Evolutionary conservation across 1,140 invertebrate species (phyloP).

Genomic region (Drosophila saltans): DNA sequence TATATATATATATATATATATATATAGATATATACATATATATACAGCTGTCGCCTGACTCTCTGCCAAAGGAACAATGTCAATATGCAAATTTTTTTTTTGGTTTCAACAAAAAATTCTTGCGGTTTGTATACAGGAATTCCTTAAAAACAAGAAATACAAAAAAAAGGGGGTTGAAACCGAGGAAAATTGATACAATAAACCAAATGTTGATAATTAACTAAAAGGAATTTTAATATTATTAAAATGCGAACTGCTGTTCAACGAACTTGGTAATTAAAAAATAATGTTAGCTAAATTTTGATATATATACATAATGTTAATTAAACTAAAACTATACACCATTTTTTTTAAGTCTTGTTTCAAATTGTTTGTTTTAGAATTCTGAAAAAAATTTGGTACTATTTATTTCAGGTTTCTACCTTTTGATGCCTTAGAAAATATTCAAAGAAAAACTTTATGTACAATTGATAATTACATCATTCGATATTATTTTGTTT

Average conservation of each 20-base stretch:
- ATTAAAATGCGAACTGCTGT: neutral
- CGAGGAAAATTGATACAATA: neutral
- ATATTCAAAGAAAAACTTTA: too few relatives aligned
- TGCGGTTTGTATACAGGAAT: constrained; percentile 15
- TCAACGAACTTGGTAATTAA: too few relatives aligned
- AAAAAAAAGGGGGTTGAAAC: neutral
- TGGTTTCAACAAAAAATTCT: constrained; percentile 27
- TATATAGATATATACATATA: constrained; percentile 1
- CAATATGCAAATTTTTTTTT: constrained; percentile 36
- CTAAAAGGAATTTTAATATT: neutral
- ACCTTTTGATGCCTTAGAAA: too few relatives aligned
- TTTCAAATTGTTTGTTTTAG: too few relatives aligned
- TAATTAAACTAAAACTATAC: too few relatives aligned
- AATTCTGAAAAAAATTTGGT: too few relatives aligned
- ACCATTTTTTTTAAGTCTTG: too few relatives aligned
- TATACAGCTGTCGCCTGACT: neutral
- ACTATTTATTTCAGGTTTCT: too few relatives aligned
- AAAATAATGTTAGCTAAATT: too few relatives aligned
- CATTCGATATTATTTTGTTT: too few relatives aligned
- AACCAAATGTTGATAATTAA: constrained; percentile 4
- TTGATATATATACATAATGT: too few relatives aligned
- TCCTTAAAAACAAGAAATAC: neutral
- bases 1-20: neutral
- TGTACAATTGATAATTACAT: too few relatives aligned
- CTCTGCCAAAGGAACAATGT: constrained; percentile 36